Conservation (phyloP, 2,113 vertebrate genomes). For the Gobio gobio region DNA sequence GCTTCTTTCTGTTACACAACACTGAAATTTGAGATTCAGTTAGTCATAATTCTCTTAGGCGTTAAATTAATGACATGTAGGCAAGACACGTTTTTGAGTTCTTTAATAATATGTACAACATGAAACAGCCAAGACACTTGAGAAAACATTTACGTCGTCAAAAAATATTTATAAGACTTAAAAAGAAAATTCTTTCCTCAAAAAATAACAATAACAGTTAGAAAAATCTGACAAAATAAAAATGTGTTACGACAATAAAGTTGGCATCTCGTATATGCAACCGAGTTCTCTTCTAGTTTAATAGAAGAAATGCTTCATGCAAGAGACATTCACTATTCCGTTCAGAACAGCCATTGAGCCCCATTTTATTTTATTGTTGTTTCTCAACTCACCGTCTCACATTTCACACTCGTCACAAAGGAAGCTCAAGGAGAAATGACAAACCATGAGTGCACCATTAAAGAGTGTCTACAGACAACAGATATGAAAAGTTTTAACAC, state of each 20-base stretch:
- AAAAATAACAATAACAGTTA: neutral
- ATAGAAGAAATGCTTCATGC: neutral
- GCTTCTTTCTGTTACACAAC: conserved; percentile 22
- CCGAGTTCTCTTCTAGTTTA: neutral
- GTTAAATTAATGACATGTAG: neutral
- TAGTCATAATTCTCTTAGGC: neutral
- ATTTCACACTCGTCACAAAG: neutral
- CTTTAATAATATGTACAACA: conserved; percentile 45
- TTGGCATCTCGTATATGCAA: neutral
- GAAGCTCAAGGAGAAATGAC: neutral
- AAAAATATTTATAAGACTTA: neutral
- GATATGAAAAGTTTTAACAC: neutral
- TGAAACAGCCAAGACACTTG: neutral
- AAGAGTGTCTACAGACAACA: neutral
- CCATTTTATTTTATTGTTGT: neutral
- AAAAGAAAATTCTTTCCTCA: neutral
- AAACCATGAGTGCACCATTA: neutral
- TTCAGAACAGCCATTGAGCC: neutral
- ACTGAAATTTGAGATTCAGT: neutral
- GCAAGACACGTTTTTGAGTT: neutral
- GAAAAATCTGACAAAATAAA: conserved; percentile 20
- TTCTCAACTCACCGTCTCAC: neutral
- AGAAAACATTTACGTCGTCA: neutral
- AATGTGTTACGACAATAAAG: neutral
- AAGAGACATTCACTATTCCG: neutral